phyloP scores from a whole-genome alignment of 2,113 vertebrate genomes.

The Crocuta crocuta region DNA sequence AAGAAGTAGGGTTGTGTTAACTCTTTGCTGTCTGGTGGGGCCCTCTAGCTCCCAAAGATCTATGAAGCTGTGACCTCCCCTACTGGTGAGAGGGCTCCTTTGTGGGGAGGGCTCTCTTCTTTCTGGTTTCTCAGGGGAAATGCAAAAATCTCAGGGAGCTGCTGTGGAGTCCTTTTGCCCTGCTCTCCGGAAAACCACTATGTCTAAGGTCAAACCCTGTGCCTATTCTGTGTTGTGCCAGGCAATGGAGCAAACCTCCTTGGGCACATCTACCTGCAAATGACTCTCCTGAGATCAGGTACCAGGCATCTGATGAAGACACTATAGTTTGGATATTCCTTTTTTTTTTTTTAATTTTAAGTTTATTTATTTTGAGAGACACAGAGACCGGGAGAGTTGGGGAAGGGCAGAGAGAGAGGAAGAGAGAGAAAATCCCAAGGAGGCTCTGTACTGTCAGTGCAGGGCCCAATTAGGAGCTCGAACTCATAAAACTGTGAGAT shows the following conservation, averaged over 20 bases:
- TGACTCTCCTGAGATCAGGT: background rate
- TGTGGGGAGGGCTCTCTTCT: background rate
- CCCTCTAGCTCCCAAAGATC: background rate
- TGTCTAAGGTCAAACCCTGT: background rate
- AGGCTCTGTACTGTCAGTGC: no score
- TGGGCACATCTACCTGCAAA: background rate
- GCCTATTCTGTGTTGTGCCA: accelerated
- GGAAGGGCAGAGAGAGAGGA: no score
- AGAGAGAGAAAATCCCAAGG: no score
- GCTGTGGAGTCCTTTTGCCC: accelerated
- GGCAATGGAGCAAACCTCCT: background rate
- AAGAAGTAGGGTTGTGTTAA: background rate
- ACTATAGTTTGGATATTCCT: background rate
- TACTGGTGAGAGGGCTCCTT: background rate
- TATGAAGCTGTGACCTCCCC: background rate
- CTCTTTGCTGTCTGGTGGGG: background rate
- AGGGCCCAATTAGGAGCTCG: no score
- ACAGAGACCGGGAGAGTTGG: no score
- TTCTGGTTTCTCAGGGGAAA: background rate
- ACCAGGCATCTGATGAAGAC: background rate
- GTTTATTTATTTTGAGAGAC: no score
- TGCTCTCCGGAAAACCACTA: background rate
- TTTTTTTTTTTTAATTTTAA: background rate
- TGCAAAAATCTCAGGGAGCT: background rate
- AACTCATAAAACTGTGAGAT: no score